Percentiles rank a stretch among this genome's conserved stretches.
These are phyloP conservation scores for Macropodus opercularis DNA, from an alignment of 2,797 vertebrate species.

Conservation along the genomic window DNA sequence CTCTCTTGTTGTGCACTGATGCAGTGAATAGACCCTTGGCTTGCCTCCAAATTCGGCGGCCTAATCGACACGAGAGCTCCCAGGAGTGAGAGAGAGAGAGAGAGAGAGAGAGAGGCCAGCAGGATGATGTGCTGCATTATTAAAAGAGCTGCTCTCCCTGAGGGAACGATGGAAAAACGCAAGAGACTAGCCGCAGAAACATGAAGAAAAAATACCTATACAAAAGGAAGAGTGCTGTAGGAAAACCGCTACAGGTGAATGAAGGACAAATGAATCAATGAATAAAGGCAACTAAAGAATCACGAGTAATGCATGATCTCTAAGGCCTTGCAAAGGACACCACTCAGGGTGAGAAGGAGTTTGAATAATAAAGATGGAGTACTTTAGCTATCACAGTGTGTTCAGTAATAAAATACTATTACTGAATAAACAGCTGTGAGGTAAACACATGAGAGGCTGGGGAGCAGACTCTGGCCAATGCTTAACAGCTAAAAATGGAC, in stretches of 20 bases:
- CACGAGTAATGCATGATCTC: no score
- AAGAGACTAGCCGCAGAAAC: constrained; percentile 34
- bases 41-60: constrained; percentile 68
- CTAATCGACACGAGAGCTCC: constrained; percentile 77
- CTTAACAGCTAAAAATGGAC: constrained; percentile 49
- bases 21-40: constrained; percentile 71
- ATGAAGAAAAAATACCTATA: constrained; percentile 22
- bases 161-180: constrained; percentile 45
- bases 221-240: constrained; percentile 5
- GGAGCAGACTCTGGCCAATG: constrained; percentile 2
- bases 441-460: constrained; percentile 9
- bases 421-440: not conserved
- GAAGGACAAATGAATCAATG: not conserved
- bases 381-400: not conserved
- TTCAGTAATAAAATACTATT: not conserved
- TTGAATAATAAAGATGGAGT: not conserved
- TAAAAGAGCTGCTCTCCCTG: constrained; percentile 68
- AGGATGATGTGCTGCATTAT: constrained; percentile 76
- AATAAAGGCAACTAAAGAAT: no score
- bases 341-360: not conserved
- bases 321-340: constrained; percentile 1
- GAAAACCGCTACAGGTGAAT: constrained; percentile 11
- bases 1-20: constrained; percentile 72
- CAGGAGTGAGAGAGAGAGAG: constrained; percentile 69
- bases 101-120: constrained; percentile 57